phyloP scores from a whole-genome alignment of 2,888 invertebrate genomes.

The Chrysomela aeneicollis region DNA sequence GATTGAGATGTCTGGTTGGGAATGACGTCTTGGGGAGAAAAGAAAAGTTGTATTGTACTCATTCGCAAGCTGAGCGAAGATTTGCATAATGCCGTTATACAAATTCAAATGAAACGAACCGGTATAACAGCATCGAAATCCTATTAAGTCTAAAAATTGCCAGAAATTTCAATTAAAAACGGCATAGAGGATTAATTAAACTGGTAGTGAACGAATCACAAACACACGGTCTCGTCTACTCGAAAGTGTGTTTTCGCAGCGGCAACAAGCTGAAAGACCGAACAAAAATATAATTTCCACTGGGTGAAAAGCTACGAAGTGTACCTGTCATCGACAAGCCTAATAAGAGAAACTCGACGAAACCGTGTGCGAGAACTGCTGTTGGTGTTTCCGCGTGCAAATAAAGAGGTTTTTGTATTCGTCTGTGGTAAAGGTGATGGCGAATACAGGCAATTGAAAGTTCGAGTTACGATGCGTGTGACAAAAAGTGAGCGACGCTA shows the following conservation, averaged over 20 bases:
- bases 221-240: slow-evolving; percentile 3
- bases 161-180: slow-evolving; percentile 15
- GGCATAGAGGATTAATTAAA: slow-evolving; percentile 12
- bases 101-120: background rate
- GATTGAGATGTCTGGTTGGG: slow-evolving; percentile 6
- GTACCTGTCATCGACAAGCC: slow-evolving; percentile 42
- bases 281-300: slow-evolving; percentile 34
- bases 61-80: background rate
- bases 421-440: background rate
- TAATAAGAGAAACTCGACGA: slow-evolving; percentile 29
- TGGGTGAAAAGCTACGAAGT: slow-evolving; percentile 32
- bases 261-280: slow-evolving; percentile 19
- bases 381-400: slow-evolving; percentile 30
- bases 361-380: slow-evolving; percentile 24
- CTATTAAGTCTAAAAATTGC: background rate
- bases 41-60: background rate
- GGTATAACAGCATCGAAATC: background rate
- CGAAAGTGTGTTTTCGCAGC: background rate
- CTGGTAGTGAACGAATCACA: background rate
- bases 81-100: background rate
- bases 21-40: slow-evolving; percentile 1
- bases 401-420: slow-evolving; percentile 25
- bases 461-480: background rate
- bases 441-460: background rate
- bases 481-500: background rate